Evolutionary conservation across 2,888 invertebrate genomes (phyloP).

Genomic region (Apodemia hepburni): DNA sequence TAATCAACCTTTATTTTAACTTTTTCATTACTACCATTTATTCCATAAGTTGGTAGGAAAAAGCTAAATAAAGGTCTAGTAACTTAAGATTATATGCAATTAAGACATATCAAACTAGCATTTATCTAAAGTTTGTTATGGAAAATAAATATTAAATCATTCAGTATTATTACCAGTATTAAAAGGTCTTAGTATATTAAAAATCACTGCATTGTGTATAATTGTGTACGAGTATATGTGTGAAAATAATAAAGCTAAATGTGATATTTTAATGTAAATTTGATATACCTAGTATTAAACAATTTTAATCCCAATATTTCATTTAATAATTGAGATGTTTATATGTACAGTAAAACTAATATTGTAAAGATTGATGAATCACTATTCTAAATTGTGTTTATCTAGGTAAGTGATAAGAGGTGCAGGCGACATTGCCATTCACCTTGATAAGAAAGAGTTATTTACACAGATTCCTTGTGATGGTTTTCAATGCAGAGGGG

Average conservation of each 20-base stretch:
- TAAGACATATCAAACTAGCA: not conserved
- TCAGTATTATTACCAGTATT: slow-evolving; percentile 26
- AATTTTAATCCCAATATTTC: not conserved
- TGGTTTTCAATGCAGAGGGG: not conserved
- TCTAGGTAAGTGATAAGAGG: slow-evolving; percentile 4
- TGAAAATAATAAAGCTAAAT: slow-evolving; percentile 6
- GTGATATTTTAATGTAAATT: not conserved
- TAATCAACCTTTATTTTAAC: slow-evolving; percentile 9
- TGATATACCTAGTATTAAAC: not conserved
- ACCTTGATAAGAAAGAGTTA: slow-evolving; percentile 6
- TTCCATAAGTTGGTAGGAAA: slow-evolving; percentile 3
- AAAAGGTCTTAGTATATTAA: slow-evolving; percentile 4
- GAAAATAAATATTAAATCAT: slow-evolving; percentile 1
- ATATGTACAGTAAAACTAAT: slow-evolving; percentile 4
- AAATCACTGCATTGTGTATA: not conserved
- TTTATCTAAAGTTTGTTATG: slow-evolving; percentile 3
- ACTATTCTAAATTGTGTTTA: slow-evolving; percentile 12
- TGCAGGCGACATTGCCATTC: slow-evolving; percentile 9
- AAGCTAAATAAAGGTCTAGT: slow-evolving; percentile 6
- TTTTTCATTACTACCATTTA: slow-evolving; percentile 15
- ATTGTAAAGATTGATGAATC: slow-evolving; percentile 12
- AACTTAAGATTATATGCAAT: not conserved
- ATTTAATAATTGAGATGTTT: not conserved
- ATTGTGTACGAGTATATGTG: not conserved
- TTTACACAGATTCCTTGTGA: not conserved